These are phyloP conservation scores for Cygnus atratus DNA, from an alignment of 2,113 vertebrate species.

Conservation along the genomic window DNA sequence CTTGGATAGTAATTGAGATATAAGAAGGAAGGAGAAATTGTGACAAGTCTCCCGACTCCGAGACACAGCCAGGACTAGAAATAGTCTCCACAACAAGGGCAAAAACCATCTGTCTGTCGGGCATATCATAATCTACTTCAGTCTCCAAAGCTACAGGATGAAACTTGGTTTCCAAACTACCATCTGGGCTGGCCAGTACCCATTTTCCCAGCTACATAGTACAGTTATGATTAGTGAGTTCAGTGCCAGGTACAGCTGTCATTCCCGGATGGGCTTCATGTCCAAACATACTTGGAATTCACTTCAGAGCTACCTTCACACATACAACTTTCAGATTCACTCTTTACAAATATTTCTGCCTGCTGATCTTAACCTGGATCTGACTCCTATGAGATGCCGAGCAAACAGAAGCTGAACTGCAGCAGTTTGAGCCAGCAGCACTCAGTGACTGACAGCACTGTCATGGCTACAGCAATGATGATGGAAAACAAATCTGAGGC, in stretches of 20 bases:
- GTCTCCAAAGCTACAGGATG: background rate
- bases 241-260: background rate
- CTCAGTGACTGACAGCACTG: background rate
- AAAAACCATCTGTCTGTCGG: background rate
- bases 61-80: background rate
- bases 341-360: background rate
- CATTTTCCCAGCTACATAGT: background rate
- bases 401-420: background rate
- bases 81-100: background rate
- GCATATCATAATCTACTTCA: background rate
- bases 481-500: background rate
- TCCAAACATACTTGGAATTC: background rate
- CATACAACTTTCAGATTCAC: accelerated
- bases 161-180: background rate
- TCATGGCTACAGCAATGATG: background rate
- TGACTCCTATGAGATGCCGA: background rate
- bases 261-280: background rate
- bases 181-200: background rate
- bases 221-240: background rate
- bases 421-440: background rate
- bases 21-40: background rate
- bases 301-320: background rate
- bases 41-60: background rate
- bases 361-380: background rate
- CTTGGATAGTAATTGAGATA: background rate